Evolutionary conservation across 2,797 vertebrate genomes (phyloP).

Genomic region (Chelmon rostratus): DNA sequence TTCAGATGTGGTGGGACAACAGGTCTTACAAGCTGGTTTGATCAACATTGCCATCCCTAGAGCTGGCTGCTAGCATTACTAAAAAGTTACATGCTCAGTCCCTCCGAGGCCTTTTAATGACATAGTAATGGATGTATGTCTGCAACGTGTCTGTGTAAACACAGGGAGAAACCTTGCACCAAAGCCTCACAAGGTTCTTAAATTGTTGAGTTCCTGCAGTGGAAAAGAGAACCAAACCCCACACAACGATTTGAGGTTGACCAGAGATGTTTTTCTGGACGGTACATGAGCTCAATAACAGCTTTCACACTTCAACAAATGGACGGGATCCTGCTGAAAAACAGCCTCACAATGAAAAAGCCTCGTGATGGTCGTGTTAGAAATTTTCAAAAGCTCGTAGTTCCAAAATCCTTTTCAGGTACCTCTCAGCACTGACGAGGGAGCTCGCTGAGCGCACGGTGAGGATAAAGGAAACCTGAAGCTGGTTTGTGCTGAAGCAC

Average conservation of each 20-base stretch:
- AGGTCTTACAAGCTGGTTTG: not conserved
- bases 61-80: not conserved
- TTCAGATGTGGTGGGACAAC: not conserved
- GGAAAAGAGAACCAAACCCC: constrained; percentile 5
- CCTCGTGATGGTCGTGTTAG: not conserved
- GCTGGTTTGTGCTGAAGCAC: not conserved
- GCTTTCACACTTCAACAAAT: not conserved
- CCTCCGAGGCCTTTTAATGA: too few relatives aligned
- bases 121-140: too few relatives aligned
- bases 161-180: not conserved
- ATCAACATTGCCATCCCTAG: not conserved
- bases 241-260: not conserved
- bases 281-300: not conserved
- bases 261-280: not conserved
- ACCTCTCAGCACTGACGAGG: not conserved
- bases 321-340: not conserved
- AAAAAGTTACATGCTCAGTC: not conserved
- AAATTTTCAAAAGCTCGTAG: not conserved
- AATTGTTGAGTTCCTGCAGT: not conserved
- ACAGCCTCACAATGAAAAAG: not conserved
- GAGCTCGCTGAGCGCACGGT: not conserved
- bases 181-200: not conserved
- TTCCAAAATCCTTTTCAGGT: not conserved
- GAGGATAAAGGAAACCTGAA: not conserved
- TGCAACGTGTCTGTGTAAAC: not conserved